Conservation (phyloP, 2,888 invertebrate species). For the Ethmia dodecea region DNA sequence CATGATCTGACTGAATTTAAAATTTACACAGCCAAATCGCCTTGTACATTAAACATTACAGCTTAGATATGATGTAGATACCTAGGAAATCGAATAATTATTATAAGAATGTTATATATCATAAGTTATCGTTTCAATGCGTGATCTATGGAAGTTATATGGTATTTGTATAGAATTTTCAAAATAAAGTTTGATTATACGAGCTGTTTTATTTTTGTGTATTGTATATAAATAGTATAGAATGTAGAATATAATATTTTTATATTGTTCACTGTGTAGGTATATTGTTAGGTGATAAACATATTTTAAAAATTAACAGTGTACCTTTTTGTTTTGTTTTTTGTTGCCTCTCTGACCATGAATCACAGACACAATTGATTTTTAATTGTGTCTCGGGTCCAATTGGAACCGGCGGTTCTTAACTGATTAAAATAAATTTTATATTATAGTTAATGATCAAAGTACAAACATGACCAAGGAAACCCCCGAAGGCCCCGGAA, state of each 20-base stretch:
- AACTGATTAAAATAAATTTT: too few species aligned
- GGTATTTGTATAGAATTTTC: conserved; percentile 47
- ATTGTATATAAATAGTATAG: conserved; percentile 3
- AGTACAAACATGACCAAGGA: background rate
- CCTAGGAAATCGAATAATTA: background rate
- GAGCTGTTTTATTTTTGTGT: conserved; percentile 14
- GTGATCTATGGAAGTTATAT: conserved; percentile 28
- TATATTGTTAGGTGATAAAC: background rate
- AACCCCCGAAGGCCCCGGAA: too few species aligned
- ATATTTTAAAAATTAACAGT: background rate
- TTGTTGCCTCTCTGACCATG: background rate
- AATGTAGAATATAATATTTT: background rate
- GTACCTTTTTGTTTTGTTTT: background rate
- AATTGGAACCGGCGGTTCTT: too few species aligned
- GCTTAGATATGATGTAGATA: background rate
- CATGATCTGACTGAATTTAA: background rate
- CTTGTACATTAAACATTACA: conserved; percentile 9
- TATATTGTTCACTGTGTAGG: background rate
- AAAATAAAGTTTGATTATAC: conserved; percentile 46
- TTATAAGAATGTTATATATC: conserved; percentile 1
- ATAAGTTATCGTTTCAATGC: conserved; percentile 26
- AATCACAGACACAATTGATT: too few species aligned
- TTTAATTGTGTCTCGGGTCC: too few species aligned
- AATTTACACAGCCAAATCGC: conserved; percentile 14
- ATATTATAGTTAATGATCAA: background rate